These are phyloP conservation scores for Tinea trinotella DNA, from an alignment of 2,888 invertebrate species.

Conservation along the genomic window DNA sequence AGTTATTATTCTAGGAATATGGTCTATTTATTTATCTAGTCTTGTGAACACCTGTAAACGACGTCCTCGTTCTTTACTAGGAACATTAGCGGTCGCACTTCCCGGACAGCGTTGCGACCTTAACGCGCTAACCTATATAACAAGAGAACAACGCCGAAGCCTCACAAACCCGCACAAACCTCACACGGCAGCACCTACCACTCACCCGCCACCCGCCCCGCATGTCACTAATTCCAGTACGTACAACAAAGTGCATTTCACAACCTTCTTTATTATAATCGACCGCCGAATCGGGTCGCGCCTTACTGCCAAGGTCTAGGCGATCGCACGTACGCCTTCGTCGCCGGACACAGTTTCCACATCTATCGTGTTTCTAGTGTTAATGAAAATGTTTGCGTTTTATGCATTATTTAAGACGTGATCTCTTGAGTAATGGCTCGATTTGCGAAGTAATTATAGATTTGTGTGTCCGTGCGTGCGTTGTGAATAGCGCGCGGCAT, in stretches of 20 bases:
- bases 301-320: conserved; percentile 16
- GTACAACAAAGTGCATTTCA: conserved; percentile 18
- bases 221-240: conserved; percentile 11
- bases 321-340: conserved; percentile 15
- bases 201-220: background rate
- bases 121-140: conserved; percentile 17
- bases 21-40: no score
- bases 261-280: conserved; percentile 4
- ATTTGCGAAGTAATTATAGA: conserved; percentile 5
- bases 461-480: conserved; percentile 11
- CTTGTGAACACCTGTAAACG: background rate
- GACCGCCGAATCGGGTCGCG: conserved; percentile 8
- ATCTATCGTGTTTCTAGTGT: conserved; percentile 11
- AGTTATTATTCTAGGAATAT: no score
- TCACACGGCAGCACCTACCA: conserved; percentile 10
- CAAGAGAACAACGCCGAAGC: background rate
- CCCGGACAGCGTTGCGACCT: conserved; percentile 13
- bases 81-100: conserved; percentile 1
- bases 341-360: conserved; percentile 15
- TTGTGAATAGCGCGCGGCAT: background rate
- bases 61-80: background rate
- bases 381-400: conserved; percentile 2
- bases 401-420: conserved; percentile 9
- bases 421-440: conserved; percentile 12
- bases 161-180: conserved; percentile 13